Conservation (phyloP, 2,888 invertebrate genomes). For the Apamea anceps region DNA sequence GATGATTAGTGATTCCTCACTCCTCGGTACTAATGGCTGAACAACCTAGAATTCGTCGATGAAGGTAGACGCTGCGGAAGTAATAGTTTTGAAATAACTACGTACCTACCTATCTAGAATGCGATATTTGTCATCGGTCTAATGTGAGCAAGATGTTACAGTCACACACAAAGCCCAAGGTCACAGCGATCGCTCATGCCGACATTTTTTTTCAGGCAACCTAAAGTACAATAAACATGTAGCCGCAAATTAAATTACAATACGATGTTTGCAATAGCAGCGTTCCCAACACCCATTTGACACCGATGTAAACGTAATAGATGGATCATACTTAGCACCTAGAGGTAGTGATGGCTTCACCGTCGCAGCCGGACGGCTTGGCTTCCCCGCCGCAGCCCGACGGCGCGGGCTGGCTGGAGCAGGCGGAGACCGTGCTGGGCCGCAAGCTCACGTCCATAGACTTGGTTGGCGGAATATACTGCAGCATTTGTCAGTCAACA, state of each 20-base stretch:
- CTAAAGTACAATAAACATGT: conserved; percentile 79
- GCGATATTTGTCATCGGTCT: not conserved
- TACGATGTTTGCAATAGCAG: conserved; percentile 82
- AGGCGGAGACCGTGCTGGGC: conserved; percentile 56
- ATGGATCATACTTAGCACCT: conserved; percentile 84
- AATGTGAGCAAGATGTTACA: conserved; percentile 30
- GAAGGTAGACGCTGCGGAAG: conserved; percentile 63
- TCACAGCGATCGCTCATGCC: conserved; percentile 64
- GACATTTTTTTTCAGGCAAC: conserved; percentile 76
- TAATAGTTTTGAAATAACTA: conserved; percentile 29
- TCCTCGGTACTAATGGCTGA: conserved; percentile 74
- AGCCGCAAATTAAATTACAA: conserved; percentile 75
- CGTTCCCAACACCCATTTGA: conserved; percentile 77
- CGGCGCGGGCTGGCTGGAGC: conserved; percentile 52
- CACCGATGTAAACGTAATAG: conserved; percentile 78
- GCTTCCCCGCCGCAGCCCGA: conserved; percentile 44
- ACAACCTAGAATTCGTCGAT: conserved; percentile 77
- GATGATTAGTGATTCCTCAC: conserved; percentile 40
- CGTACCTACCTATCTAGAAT: not conserved
- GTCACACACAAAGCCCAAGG: conserved; percentile 65
- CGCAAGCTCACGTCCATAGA: conserved; percentile 83
- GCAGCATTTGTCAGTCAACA: conserved; percentile 89
- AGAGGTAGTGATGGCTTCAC: conserved; percentile 77
- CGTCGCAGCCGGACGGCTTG: conserved; percentile 52
- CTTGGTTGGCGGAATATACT: conserved; percentile 89